phyloP scores from a whole-genome alignment of 2,888 invertebrate genomes.

The Lutraria lutraria region DNA sequence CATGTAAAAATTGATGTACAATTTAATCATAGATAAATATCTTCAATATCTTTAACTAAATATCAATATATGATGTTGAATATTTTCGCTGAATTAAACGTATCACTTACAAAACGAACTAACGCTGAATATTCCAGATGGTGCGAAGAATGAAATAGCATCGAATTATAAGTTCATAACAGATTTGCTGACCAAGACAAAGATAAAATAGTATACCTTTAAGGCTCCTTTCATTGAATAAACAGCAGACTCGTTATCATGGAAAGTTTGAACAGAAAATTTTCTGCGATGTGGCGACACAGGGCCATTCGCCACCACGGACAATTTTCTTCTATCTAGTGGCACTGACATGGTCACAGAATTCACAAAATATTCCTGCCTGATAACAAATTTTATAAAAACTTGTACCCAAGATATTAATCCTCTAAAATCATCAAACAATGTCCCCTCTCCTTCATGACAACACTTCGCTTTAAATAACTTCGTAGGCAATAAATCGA shows the following conservation, averaged over 20 bases:
- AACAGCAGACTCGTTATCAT: slow-evolving; percentile 9
- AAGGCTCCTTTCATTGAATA: slow-evolving; percentile 23
- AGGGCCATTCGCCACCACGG: slow-evolving; percentile 29
- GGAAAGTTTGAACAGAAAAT: slow-evolving; percentile 27
- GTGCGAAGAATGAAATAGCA: background rate
- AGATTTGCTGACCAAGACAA: background rate
- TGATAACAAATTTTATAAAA: background rate
- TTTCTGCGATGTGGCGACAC: background rate
- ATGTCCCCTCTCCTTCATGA: background rate
- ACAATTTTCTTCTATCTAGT: slow-evolving; percentile 38
- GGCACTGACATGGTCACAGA: slow-evolving; percentile 24
- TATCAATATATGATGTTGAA: too few species aligned
- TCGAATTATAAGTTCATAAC: background rate
- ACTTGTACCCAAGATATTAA: background rate
- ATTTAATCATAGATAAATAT: too few species aligned
- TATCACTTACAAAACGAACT: too few species aligned
- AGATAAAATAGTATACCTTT: background rate
- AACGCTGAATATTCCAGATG: too few species aligned
- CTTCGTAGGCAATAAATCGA: slow-evolving; percentile 4
- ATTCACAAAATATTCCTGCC: background rate
- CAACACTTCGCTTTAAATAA: background rate
- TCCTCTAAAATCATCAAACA: background rate
- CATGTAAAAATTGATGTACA: too few species aligned
- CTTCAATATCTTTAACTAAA: too few species aligned
- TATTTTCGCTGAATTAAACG: too few species aligned